Conservation (phyloP, 2,113 vertebrate species). For the Petrocephalus zakoni region DNA sequence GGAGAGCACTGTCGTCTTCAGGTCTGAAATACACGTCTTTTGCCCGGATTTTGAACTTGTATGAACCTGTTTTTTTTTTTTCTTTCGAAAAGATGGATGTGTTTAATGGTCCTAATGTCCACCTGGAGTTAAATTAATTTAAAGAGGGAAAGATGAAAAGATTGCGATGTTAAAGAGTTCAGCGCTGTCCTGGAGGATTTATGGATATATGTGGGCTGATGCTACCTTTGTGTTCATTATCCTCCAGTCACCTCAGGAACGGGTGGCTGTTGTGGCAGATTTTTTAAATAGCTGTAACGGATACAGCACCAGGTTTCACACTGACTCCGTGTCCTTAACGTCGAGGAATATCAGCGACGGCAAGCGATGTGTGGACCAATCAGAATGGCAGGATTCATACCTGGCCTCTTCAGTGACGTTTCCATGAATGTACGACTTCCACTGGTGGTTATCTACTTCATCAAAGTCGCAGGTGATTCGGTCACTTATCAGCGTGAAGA, state of each 20-base stretch:
- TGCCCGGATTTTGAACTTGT: neutral
- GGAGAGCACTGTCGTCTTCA: neutral
- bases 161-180: slow-evolving; percentile 14
- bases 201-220: slow-evolving; percentile 58
- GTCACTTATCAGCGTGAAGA: neutral
- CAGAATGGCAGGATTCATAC: neutral
- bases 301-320: slow-evolving; percentile 16
- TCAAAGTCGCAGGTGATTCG: neutral
- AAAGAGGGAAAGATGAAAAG: neutral
- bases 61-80: neutral
- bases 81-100: neutral
- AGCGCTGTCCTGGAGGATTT: slow-evolving; percentile 9
- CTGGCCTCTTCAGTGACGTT: neutral
- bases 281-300: slow-evolving; percentile 58
- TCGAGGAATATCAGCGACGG: neutral
- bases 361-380: neutral
- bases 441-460: neutral
- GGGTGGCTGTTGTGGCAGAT: slow-evolving; percentile 57
- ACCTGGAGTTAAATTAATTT: slow-evolving; percentile 24
- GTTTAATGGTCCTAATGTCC: slow-evolving; percentile 7
- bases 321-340: neutral
- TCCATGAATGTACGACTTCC: neutral
- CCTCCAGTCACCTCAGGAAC: slow-evolving; percentile 61
- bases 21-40: neutral
- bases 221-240: slow-evolving; percentile 69